These are phyloP conservation scores for Cephus nigrinus DNA, from an alignment of 2,888 invertebrate genomes.

Conservation along the genomic window DNA sequence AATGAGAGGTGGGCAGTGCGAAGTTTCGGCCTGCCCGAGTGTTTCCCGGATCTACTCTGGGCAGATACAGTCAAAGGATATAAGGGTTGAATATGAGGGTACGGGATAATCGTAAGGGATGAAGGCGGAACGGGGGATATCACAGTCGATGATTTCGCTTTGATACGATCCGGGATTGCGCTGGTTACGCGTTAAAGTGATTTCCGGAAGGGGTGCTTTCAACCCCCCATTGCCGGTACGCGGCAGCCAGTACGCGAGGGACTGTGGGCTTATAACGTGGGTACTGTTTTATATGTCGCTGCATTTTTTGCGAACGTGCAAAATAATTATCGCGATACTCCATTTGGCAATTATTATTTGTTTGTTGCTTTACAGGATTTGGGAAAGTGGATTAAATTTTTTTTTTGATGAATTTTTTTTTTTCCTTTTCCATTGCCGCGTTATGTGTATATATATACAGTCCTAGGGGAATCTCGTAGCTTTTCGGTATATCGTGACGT, in stretches of 20 bases:
- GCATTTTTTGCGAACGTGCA: background rate
- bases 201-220: constrained; percentile 3
- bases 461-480: background rate
- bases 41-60: background rate
- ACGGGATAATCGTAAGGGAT: background rate
- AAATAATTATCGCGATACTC: background rate
- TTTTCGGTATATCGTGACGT: background rate
- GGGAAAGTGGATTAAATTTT: too few species aligned
- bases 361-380: too few species aligned
- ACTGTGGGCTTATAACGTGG: background rate
- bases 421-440: accelerated
- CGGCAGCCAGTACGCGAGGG: background rate
- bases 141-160: constrained; percentile 13
- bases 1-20: background rate
- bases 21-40: background rate
- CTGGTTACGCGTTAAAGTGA: constrained; percentile 9
- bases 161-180: constrained; percentile 6
- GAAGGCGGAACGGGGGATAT: background rate
- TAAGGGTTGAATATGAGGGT: background rate
- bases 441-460: background rate
- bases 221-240: background rate
- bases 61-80: background rate
- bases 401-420: too few species aligned
- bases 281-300: background rate
- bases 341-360: background rate